phyloP scores from a whole-genome alignment of 2,888 invertebrate species.

The Spisula subtruncata region DNA sequence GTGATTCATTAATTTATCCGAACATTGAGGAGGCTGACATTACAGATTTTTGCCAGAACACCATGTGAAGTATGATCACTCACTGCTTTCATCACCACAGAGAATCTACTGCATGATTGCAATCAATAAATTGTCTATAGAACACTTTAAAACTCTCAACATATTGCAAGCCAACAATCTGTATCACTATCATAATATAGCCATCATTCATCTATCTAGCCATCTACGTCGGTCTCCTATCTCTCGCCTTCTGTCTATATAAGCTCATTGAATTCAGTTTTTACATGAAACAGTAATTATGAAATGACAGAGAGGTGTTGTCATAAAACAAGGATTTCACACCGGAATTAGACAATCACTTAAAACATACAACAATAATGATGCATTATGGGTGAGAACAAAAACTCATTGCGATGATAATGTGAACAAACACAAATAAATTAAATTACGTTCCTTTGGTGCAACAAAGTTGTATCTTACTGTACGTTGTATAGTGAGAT shows the following conservation, averaged over 20 bases:
- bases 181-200: too few relatives aligned
- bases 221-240: too few relatives aligned
- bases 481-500: too few relatives aligned
- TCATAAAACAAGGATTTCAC: conserved; percentile 6
- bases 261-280: background rate
- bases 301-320: background rate
- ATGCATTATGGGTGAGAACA: conserved; percentile 26
- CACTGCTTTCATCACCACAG: background rate
- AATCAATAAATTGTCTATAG: background rate
- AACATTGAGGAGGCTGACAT: background rate
- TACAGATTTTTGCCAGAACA: background rate
- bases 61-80: background rate
- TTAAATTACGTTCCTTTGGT: too few relatives aligned
- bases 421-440: background rate
- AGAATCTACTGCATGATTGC: background rate
- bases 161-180: too few relatives aligned
- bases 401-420: background rate
- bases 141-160: background rate
- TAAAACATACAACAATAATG: conserved; percentile 12
- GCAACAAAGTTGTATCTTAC: too few relatives aligned
- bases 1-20: too few relatives aligned
- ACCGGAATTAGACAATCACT: conserved; percentile 3
- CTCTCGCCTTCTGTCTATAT: background rate
- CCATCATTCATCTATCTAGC: background rate
- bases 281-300: conserved; percentile 7